phyloP scores from a whole-genome alignment of 1,140 invertebrate genomes.

The Diuraphis noxia region DNA sequence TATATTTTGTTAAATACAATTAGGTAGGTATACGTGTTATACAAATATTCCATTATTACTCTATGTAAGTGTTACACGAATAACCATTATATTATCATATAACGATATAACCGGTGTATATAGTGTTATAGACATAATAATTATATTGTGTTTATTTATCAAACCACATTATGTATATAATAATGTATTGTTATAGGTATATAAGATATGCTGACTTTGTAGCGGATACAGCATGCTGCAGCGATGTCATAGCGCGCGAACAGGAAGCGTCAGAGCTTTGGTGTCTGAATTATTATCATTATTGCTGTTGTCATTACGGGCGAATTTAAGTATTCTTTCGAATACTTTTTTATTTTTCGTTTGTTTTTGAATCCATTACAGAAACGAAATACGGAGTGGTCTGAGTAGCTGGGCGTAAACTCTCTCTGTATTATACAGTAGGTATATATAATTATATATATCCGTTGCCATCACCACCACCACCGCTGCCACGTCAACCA shows the following conservation, averaged over 20 bases:
- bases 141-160: not conserved
- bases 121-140: not conserved
- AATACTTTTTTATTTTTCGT: not conserved
- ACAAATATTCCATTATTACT: too few relatives aligned
- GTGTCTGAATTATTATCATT: not conserved
- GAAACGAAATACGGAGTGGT: not conserved
- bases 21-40: not conserved
- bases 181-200: not conserved
- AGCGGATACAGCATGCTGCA: not conserved
- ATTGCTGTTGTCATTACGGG: not conserved
- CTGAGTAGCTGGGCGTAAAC: conserved; percentile 3
- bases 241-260: not conserved
- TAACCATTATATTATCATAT: not conserved
- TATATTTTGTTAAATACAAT: not conserved
- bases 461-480: not conserved
- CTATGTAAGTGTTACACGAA: not conserved
- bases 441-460: not conserved
- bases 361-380: conserved; percentile 23
- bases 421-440: not conserved
- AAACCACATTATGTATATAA: not conserved
- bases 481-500: not conserved
- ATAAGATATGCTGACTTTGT: not conserved
- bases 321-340: not conserved
- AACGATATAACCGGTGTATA: too few relatives aligned
- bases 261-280: not conserved